Base-by-base conservation (phyloP, 1,140 invertebrate genomes). In the Atta texana region DNA sequence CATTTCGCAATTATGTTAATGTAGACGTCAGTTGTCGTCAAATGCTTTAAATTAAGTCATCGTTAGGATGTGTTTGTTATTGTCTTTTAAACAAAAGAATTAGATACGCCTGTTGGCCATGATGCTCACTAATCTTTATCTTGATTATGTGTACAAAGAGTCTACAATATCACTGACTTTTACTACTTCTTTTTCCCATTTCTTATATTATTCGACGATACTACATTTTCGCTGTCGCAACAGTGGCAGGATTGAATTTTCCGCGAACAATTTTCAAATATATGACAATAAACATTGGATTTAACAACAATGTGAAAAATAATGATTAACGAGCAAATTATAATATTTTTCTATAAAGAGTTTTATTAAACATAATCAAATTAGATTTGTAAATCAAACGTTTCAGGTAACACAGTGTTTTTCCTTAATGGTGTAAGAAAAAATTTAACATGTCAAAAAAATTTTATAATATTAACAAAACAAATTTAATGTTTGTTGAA, bases 1-100 rank as follows among this genome's bases (percentile, higher is more conserved):
- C 49, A 31, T n/a, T 28, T 31, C 3, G 77, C 49, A 81, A 81
- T 81, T 81, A 81, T 39, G 21, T 39, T 68, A 81, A 81, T 21
- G n/a, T 39, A 57, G 77, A 69, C n/a, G 31, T 68, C 61, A 55
- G 77, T 34, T 49, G n/a, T 55, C 18, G n/a, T 24, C 64, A 68
- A 69, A 71, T 3, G 64, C 8, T 57, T 55, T 55, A 68, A 81
- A 57, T 68, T 24, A 68, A 80, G 14, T 18, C 18, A 44, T 5
- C 39, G 18, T 63, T 28, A 34, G 4, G 51, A 16, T 12, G 44
- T 51, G n/a, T 53, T 68, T 4, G 44, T 18, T 21, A 14, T 16
- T 53, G 44, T 80, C 61, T n/a, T 44, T 21, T 6, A 53, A 66
- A 39, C 12, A n/a, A 53, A 66, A 10, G 28, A 68, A n/a, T 53